phyloP scores from a whole-genome alignment of 2,113 vertebrate species.

The Thunnus thynnus region DNA sequence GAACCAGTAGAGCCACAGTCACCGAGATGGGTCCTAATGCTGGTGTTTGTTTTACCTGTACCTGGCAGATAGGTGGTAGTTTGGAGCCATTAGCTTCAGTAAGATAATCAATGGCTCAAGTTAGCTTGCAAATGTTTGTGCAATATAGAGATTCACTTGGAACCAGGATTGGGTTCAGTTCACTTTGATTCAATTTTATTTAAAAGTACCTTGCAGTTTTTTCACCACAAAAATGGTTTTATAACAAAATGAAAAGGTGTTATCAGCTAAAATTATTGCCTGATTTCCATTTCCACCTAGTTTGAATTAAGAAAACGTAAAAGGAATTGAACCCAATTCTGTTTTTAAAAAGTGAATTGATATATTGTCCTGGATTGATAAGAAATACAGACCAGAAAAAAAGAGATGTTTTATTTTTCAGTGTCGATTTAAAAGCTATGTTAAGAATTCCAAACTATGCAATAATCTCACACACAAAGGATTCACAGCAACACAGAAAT shows the following conservation, averaged over 20 bases:
- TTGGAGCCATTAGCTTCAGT: constrained; percentile 13
- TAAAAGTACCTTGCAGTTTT: constrained; percentile 6
- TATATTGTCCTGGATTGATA: constrained; percentile 34
- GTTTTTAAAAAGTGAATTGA: constrained; percentile 30
- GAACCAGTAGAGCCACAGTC: constrained; percentile 11
- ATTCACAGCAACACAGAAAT: constrained; percentile 80
- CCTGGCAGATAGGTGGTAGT: constrained; percentile 19
- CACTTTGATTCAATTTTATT: constrained; percentile 12
- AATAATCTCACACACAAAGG: constrained; percentile 83
- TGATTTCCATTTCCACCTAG: neutral
- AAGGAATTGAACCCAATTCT: constrained; percentile 50
- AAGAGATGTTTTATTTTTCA: constrained; percentile 73
- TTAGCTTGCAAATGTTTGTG: constrained; percentile 66
- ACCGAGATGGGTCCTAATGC: constrained; percentile 52
- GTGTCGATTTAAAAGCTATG: constrained; percentile 81
- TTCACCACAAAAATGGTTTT: neutral
- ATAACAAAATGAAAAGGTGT: neutral
- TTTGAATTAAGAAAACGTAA: neutral
- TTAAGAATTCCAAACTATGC: constrained; percentile 88
- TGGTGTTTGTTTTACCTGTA: constrained; percentile 63
- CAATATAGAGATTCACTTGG: constrained; percentile 51
- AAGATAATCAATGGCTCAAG: constrained; percentile 36
- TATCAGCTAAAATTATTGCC: neutral
- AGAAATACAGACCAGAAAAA: constrained; percentile 63
- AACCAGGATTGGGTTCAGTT: constrained; percentile 48